A percentile compares a stretch with the other conserved stretches of the same genome.
These are phyloP conservation scores for Glyphotaelius pellucidus DNA, from an alignment of 2,888 invertebrate genomes.

Conservation along the genomic window DNA sequence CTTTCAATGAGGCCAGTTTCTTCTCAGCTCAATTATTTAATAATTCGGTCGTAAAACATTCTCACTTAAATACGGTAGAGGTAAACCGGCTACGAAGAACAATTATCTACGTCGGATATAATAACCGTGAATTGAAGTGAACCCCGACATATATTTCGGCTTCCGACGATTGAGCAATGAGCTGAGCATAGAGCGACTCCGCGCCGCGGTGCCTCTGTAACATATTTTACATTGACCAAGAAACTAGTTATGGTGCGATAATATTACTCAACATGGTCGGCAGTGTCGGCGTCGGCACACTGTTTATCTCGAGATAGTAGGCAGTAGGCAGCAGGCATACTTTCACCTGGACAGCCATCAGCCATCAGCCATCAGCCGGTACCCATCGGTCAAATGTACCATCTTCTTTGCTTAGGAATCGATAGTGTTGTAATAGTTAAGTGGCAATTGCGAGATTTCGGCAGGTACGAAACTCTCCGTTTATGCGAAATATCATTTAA, in stretches of 20 bases:
- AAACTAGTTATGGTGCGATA: conserved; percentile 36
- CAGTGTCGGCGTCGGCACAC: background rate
- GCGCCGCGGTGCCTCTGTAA: conserved; percentile 14
- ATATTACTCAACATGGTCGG: conserved; percentile 30
- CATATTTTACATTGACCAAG: conserved; percentile 31
- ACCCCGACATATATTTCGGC: conserved; percentile 18
- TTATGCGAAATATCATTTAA: background rate
- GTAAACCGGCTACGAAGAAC: background rate
- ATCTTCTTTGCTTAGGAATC: conserved; percentile 17
- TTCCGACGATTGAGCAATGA: conserved; percentile 15
- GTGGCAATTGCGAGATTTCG: background rate
- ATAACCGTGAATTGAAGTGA: conserved; percentile 8
- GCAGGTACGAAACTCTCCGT: background rate
- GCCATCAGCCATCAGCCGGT: background rate
- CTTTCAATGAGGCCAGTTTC: background rate
- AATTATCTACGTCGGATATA: background rate
- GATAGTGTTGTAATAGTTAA: background rate
- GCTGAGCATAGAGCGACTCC: background rate
- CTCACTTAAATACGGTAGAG: background rate
- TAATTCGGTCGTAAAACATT: background rate
- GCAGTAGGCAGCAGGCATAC: background rate
- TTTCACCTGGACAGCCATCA: conserved; percentile 20
- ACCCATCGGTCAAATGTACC: conserved; percentile 3
- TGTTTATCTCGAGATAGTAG: conserved; percentile 4
- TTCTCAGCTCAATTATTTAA: background rate